Evolutionary conservation across 2,888 invertebrate genomes (phyloP).

Genomic region (Nomada goodeniana): DNA sequence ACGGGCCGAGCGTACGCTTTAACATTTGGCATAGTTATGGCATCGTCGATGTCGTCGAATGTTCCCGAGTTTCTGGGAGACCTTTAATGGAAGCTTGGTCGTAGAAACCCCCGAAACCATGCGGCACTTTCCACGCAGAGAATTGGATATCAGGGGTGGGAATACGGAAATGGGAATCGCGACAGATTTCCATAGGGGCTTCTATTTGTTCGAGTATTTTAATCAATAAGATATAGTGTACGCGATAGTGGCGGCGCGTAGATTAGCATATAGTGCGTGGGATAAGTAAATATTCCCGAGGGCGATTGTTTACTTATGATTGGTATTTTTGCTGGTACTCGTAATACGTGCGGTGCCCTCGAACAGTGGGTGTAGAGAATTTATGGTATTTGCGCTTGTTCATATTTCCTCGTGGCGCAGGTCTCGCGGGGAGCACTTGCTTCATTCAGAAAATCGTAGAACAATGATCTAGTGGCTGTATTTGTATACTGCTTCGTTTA

Average conservation of each 20-base stretch:
- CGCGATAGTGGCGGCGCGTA: no score
- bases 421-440: neutral
- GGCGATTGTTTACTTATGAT: no score
- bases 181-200: neutral
- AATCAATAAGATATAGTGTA: neutral
- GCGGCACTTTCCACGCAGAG: conserved; percentile 50
- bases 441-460: neutral
- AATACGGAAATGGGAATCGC: neutral
- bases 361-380: neutral
- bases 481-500: conserved; percentile 12
- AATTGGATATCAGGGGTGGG: conserved; percentile 38
- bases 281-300: no score
- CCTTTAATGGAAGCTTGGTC: conserved; percentile 51
- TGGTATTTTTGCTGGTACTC: no score
- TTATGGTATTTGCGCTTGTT: neutral
- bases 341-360: neutral
- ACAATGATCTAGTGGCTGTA: neutral
- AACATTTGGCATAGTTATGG: conserved; percentile 62
- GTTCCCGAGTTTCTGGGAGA: conserved; percentile 28
- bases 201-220: neutral
- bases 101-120: conserved; percentile 37
- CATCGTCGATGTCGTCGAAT: conserved; percentile 15
- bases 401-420: neutral
- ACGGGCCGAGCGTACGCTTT: conserved; percentile 34
- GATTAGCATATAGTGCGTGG: no score